Evolutionary conservation across 2,888 invertebrate genomes (phyloP), one percentile per base, ranked within the genome.

Genomic region (Lithophane socia): DNA sequence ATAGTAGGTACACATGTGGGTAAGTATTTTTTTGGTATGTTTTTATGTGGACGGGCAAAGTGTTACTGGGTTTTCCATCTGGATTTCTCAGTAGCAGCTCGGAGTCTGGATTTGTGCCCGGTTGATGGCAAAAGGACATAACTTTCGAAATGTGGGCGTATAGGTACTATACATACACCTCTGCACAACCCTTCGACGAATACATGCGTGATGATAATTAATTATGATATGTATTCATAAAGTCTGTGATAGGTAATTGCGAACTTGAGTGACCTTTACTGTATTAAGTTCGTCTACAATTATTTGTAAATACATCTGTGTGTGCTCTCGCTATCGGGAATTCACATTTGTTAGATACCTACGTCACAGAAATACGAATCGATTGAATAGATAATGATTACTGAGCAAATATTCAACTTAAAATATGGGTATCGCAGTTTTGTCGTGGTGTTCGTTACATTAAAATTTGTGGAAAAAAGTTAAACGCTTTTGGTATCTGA

Each of bases 201-300:
- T 54, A 21, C 21, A 10, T 2, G n/a, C 10, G 54, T 54, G 3
- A 52, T 52, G 18, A 7, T 18, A n/a, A n/a, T n/a, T n/a, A n/a
- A n/a, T n/a, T n/a, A n/a, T n/a, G 16, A n/a, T 10, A n/a, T 52
- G 8, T 58, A 16, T n/a, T 16, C 16, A 54, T 60, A 24, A 60
- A 42, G 37, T 58, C 49, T 74, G n/a, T 37, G 49, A 74, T 74
- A 37, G 37, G 37, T 37, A 74, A 60, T 49, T 16, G 24, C 49
- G 16, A 60, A 52, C 60, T 75, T 60, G 21, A 21, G 24, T 75
- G 75, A 73, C 74, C 74, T 58, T 73, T 56, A 73, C 13, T 42
- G n/a, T 24, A 56, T 16, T 24, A 12, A 71, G 42, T 44, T 73
- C 12, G 44, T 47, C 44, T 47, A 56, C 29, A 73, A 56, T 16